Base-by-base conservation (phyloP, 1,140 invertebrate species). In the Tetragonula clypearis region DNA sequence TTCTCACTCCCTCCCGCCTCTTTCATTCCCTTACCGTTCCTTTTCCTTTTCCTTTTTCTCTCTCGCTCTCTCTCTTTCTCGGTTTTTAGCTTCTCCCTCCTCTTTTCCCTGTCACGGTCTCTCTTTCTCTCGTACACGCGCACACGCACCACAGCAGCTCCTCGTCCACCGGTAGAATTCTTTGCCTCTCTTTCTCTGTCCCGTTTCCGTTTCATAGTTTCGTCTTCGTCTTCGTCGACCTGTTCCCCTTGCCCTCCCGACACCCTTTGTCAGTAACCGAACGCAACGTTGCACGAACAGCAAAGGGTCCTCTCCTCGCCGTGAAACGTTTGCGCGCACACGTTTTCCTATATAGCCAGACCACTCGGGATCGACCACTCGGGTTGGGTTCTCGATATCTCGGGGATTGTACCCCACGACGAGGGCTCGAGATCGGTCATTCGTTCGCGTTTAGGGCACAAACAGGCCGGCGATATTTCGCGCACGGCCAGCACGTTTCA, bases 211-310 rank as follows among this genome's bases (percentile, higher is more conserved):
- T 56, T 73, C n/a, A 11, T 26, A 15, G 19, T 58, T 30, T 49
- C 60, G 9, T 81, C 69, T 53, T 72, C 12, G 30, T 62, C 41
- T 49, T 19, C 66, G 26, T 19, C 11, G 21, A 9, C 30, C 9
- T 49, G 60, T 53, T 35, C 8, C 21, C 6, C 23, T 35, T 30
- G 30, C 17, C n/a, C 56, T n/a, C 0, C 26, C 3, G 15, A 14
- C 21, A 14, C 23, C 49, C 60, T 60, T 19, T 68, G n/a, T 49
- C 49, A 3, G 23, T 73, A 78, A 72, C 56, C 53, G 74, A n/a
- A n/a, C 56, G 74, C 49, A 71, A 83, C 55, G 53, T 71, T 79
- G 75, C 56, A 84, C 66, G 49, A 56, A 62, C 75, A 21, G 30
- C 55, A 30, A 56, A 55, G 66, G 76, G 19, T 53, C 74, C 65